phyloP scores from a whole-genome alignment of 2,113 vertebrate species.

The Ursus arctos region DNA sequence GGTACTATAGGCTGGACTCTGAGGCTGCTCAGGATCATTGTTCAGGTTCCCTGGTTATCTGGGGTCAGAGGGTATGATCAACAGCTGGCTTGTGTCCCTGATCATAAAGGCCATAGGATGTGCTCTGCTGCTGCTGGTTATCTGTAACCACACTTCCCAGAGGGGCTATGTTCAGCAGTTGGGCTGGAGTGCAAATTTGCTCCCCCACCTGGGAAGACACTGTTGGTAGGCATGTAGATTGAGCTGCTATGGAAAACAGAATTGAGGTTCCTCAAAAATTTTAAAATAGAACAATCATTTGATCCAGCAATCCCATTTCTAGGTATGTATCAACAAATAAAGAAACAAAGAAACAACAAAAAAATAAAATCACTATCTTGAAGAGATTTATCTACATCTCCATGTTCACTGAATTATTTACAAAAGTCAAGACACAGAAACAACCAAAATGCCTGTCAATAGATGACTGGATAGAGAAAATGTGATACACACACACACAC shows the following conservation, averaged over 20 bases:
- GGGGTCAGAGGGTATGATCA: background rate
- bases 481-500: background rate
- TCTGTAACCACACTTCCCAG: background rate
- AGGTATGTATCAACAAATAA: background rate
- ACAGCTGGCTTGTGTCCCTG: background rate
- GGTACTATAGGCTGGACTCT: background rate
- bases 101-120: background rate
- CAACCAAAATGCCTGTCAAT: background rate
- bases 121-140: background rate
- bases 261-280: background rate
- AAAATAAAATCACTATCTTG: background rate
- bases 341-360: background rate
- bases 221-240: background rate
- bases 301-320: background rate
- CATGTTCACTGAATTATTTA: background rate
- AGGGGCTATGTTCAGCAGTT: background rate
- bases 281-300: background rate
- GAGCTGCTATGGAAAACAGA: background rate
- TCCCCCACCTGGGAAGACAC: background rate
- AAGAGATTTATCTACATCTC: background rate
- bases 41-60: background rate
- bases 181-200: background rate
- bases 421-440: background rate
- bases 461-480: background rate
- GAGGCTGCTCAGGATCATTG: background rate